phyloP scores from a whole-genome alignment of 2,113 vertebrate species.

The Sterna hirundo region DNA sequence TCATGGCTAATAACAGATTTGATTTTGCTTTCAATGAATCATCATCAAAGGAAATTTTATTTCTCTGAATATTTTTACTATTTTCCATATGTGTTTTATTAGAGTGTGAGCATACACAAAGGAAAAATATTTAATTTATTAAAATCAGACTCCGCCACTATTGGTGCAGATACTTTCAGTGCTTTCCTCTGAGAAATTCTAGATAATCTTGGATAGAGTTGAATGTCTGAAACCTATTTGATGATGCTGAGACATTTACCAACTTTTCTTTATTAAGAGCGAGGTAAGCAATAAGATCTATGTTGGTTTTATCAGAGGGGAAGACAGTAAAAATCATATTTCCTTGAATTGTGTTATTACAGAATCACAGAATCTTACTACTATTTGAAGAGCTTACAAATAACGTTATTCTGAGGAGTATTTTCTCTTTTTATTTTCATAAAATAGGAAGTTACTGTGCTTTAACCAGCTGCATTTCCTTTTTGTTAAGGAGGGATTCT shows the following conservation, averaged over 20 bases:
- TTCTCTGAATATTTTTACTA: neutral
- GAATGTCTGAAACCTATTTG: neutral
- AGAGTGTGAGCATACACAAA: neutral
- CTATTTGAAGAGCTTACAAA: neutral
- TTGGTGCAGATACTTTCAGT: neutral
- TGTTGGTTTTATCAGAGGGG: neutral
- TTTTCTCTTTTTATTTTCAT: neutral
- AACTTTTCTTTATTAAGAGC: neutral
- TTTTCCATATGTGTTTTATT: neutral
- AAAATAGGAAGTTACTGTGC: neutral
- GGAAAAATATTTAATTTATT: neutral
- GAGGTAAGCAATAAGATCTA: neutral
- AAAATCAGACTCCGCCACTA: neutral
- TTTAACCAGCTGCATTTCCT: neutral
- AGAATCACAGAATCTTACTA: too few relatives aligned
- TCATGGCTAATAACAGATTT: constrained; percentile 1
- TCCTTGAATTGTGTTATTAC: neutral
- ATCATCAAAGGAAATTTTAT: neutral
- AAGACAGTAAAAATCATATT: neutral
- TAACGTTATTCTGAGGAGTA: neutral
- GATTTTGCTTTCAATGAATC: constrained; percentile 12
- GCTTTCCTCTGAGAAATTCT: neutral
- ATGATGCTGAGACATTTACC: neutral
- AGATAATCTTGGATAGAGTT: neutral
- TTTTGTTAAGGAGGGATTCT: neutral